Conservation (phyloP, 92 coral and sea anemone genomes). For the Desmophyllum pertusum region DNA sequence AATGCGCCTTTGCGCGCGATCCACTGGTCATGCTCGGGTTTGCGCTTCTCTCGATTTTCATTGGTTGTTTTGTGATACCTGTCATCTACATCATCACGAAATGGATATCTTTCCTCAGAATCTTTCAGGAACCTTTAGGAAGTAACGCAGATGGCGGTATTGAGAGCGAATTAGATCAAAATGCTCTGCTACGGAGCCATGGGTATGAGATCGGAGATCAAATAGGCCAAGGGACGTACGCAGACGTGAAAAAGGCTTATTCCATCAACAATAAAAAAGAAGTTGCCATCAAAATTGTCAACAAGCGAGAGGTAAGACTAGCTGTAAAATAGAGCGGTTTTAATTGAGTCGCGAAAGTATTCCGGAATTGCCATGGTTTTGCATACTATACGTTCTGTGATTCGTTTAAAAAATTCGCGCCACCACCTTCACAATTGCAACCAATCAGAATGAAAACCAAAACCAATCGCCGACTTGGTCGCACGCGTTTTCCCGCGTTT, state of each 20-base stretch:
- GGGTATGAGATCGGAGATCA: constrained; percentile 71
- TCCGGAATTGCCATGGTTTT: no score
- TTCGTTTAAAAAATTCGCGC: no score
- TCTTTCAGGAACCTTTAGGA: background rate
- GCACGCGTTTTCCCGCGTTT: no score
- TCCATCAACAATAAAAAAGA: constrained; percentile 50
- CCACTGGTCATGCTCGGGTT: constrained; percentile 9
- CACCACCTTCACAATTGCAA: no score
- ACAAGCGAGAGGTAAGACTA: constrained; percentile 51
- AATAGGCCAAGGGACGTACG: constrained; percentile 85
- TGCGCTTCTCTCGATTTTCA: constrained; percentile 28
- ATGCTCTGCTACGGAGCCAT: constrained; percentile 36
- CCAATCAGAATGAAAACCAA: no score
- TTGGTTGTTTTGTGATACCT: constrained; percentile 21
- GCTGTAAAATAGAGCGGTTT: background rate
- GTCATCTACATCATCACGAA: constrained; percentile 11
- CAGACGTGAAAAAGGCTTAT: constrained; percentile 74
- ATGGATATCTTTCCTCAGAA: background rate
- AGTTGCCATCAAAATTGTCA: constrained; percentile 72
- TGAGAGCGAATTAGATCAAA: constrained; percentile 22
- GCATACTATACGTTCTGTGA: no score
- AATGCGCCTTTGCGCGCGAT: constrained; percentile 26
- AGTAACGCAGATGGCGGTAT: background rate
- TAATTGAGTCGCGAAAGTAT: no score
- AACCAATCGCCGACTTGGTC: no score